Conservation (phyloP, 2,797 vertebrate species). For the Lateolabrax maculatus region DNA sequence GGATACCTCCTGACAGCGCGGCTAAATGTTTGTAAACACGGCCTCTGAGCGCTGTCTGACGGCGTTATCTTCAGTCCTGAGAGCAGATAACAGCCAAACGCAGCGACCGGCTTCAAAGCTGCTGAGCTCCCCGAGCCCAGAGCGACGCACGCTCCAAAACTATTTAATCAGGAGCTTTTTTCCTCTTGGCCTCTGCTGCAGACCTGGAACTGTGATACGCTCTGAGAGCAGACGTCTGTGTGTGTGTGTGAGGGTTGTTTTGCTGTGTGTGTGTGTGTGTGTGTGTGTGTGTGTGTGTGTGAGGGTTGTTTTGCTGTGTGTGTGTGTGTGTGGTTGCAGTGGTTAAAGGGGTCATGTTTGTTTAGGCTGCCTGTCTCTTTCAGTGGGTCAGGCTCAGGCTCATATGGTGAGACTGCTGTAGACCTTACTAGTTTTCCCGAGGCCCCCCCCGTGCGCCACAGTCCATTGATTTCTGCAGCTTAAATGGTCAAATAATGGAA, state of each 20-base stretch:
- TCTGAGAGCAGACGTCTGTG: constrained; percentile 31
- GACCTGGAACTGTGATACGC: constrained; percentile 55
- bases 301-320: constrained; percentile 45
- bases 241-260: constrained; percentile 45
- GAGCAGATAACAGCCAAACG: constrained; percentile 63
- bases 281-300: constrained; percentile 38
- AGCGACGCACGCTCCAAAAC: constrained; percentile 67
- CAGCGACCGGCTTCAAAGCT: constrained; percentile 80
- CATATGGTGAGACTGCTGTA: constrained; percentile 49
- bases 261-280: constrained; percentile 37
- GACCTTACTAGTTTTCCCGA: constrained; percentile 37
- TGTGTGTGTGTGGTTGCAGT: constrained; percentile 41
- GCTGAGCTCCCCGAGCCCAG: constrained; percentile 57
- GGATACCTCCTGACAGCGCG: constrained; percentile 39
- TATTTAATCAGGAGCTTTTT: constrained; percentile 82
- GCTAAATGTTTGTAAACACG: constrained; percentile 65
- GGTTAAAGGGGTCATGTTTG: constrained; percentile 71
- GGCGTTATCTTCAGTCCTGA: constrained; percentile 69
- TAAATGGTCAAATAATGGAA: constrained; percentile 39
- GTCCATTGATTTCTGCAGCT: constrained; percentile 38
- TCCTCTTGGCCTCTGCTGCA: constrained; percentile 46
- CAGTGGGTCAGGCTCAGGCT: constrained; percentile 40
- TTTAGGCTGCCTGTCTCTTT: constrained; percentile 76
- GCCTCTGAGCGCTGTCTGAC: constrained; percentile 50
- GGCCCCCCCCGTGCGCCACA: constrained; percentile 15